Evolutionary conservation across 2,113 vertebrate species (phyloP).

Genomic region (Seriola aureovittata): DNA sequence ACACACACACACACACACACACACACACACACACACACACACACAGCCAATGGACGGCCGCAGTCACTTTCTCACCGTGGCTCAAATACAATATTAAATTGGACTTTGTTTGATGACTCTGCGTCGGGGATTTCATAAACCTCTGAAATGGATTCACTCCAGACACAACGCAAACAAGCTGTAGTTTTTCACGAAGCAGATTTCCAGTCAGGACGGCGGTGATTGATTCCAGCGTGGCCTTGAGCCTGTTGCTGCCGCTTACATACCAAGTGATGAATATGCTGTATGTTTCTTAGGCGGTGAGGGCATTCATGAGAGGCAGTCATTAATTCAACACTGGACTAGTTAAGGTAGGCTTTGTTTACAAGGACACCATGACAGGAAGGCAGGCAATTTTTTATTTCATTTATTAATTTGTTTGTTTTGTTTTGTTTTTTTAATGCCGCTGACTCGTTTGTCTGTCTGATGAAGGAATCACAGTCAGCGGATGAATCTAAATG

Average conservation of each 20-base stretch:
- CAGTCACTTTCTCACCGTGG: neutral
- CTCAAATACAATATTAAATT: neutral
- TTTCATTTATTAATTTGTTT: too few species aligned
- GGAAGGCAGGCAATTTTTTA: neutral
- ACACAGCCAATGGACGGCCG: neutral
- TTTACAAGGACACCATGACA: slow-evolving; percentile 39
- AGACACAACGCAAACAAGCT: slow-evolving; percentile 1
- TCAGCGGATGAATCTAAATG: too few species aligned
- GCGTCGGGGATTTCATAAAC: slow-evolving; percentile 22
- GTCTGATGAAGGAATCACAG: too few species aligned
- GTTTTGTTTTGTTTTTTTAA: too few species aligned
- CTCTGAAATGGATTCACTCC: slow-evolving; percentile 5
- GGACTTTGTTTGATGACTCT: slow-evolving; percentile 1
- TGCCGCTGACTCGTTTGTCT: too few species aligned
- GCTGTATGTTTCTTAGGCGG: neutral
- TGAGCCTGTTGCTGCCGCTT: slow-evolving; percentile 16
- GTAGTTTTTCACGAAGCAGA: slow-evolving; percentile 17
- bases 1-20: too few species aligned
- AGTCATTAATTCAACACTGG: slow-evolving; percentile 7
- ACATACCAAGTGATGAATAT: slow-evolving; percentile 36
- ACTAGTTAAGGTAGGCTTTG: neutral
- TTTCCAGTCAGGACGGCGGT: slow-evolving; percentile 11
- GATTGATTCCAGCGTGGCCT: slow-evolving; percentile 21
- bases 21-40: neutral
- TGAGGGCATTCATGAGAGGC: slow-evolving; percentile 25